Evolutionary conservation across 2,797 vertebrate genomes (phyloP).

Genomic region (Bradypodion pumilum): DNA sequence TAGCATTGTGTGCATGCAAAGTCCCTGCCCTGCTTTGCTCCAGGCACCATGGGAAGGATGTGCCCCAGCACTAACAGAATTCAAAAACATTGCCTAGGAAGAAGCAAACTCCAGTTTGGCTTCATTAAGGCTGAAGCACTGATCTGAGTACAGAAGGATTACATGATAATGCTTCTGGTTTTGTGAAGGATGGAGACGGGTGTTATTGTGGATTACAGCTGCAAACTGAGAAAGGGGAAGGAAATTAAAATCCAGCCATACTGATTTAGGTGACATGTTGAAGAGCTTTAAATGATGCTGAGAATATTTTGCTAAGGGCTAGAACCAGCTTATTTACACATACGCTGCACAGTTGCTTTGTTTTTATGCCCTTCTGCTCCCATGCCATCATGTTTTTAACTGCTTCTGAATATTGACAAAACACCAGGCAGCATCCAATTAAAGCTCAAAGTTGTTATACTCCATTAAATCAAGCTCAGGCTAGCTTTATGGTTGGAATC

Average conservation of each 20-base stretch:
- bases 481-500: neutral
- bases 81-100: neutral
- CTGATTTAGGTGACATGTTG: conserved; percentile 42
- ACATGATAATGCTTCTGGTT: conserved; percentile 26
- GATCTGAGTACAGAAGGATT: conserved; percentile 41
- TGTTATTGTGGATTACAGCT: conserved; percentile 42
- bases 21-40: neutral
- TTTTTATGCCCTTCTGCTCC: neutral
- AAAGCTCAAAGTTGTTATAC: neutral
- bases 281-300: conserved; percentile 42
- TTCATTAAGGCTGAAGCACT: conserved; percentile 7
- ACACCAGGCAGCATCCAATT: neutral
- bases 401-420: neutral
- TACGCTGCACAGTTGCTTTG: neutral
- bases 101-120: neutral
- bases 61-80: neutral
- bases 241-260: conserved; percentile 44
- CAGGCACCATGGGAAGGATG: neutral
- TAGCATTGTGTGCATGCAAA: neutral
- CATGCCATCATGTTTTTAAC: neutral
- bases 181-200: conserved; percentile 41
- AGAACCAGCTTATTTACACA: neutral
- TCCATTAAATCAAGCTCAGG: neutral
- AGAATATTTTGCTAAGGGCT: conserved; percentile 38
- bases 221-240: conserved; percentile 34